phyloP scores from a whole-genome alignment of 1,140 invertebrate species.

The Macrosteles quadrilineatus region DNA sequence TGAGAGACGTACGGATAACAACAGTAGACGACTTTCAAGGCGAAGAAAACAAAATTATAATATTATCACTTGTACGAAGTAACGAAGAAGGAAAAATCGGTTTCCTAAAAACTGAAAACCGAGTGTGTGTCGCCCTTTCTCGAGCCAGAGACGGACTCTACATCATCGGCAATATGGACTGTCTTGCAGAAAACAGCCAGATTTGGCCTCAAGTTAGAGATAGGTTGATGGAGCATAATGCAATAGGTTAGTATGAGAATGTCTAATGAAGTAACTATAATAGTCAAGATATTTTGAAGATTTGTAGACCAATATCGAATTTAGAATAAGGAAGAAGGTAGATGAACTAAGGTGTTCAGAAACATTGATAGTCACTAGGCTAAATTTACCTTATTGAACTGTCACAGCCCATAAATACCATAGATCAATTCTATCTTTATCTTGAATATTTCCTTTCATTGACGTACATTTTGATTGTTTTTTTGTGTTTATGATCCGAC shows the following conservation, averaged over 20 bases:
- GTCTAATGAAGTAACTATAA: no score
- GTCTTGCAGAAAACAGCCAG: constrained; percentile 48
- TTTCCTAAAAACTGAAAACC: constrained; percentile 73
- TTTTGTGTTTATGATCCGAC: no score
- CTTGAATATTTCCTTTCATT: no score
- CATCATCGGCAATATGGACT: constrained; percentile 66
- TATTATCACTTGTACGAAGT: constrained; percentile 80
- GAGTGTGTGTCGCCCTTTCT: constrained; percentile 82
- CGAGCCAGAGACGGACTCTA: constrained; percentile 71
- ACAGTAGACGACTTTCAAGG: constrained; percentile 85
- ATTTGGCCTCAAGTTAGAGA: background rate
- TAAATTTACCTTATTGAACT: no score
- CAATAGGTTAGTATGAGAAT: constrained; percentile 38
- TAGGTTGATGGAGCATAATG: constrained; percentile 44
- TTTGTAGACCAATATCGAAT: no score
- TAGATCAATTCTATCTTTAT: no score
- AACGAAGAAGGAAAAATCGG: constrained; percentile 68
- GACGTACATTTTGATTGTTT: no score
- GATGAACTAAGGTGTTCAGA: no score
- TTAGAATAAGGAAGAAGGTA: no score
- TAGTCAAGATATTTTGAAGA: no score
- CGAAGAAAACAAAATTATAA: constrained; percentile 81
- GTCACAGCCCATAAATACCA: no score
- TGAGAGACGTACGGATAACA: constrained; percentile 59
- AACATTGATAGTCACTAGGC: no score